Evolutionary conservation across 2,113 vertebrate species (phyloP).

Genomic region (Phasianus colchicus): DNA sequence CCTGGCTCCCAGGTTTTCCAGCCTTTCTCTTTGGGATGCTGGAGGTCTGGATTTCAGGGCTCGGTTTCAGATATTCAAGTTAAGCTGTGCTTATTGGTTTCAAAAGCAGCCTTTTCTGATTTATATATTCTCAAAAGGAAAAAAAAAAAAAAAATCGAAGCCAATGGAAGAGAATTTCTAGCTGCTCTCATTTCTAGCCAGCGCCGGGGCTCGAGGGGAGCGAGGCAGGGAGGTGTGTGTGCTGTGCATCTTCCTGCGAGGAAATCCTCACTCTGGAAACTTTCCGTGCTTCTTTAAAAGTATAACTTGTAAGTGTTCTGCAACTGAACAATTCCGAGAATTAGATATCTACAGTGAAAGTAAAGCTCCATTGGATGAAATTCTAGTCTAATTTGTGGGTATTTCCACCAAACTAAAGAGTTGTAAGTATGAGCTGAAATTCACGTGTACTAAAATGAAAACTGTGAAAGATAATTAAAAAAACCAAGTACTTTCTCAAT

Average conservation of each 20-base stretch:
- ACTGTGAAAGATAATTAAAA: not conserved
- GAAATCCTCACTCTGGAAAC: not conserved
- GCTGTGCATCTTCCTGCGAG: not conserved
- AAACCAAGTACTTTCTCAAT: not conserved
- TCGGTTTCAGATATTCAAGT: not conserved
- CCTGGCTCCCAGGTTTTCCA: not conserved
- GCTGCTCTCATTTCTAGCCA: not conserved
- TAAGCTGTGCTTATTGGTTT: not conserved
- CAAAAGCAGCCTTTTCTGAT: not conserved
- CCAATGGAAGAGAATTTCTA: not conserved
- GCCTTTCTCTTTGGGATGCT: not conserved
- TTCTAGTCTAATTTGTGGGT: not conserved
- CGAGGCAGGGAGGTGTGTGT: fast-evolving
- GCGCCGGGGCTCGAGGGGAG: not conserved
- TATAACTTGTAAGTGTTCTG: not conserved
- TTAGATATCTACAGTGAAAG: not conserved
- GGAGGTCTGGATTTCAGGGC: not conserved
- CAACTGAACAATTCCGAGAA: not conserved
- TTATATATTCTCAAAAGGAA: not conserved
- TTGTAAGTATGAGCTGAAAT: not conserved
- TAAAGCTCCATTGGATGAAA: not conserved
- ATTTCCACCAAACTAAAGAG: not conserved
- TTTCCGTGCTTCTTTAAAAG: not conserved
- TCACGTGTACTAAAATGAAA: not conserved
- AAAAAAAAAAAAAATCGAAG: not conserved